These are phyloP conservation scores for Diaprepes abbreviatus DNA, from an alignment of 2,888 invertebrate species.

Conservation along the genomic window DNA sequence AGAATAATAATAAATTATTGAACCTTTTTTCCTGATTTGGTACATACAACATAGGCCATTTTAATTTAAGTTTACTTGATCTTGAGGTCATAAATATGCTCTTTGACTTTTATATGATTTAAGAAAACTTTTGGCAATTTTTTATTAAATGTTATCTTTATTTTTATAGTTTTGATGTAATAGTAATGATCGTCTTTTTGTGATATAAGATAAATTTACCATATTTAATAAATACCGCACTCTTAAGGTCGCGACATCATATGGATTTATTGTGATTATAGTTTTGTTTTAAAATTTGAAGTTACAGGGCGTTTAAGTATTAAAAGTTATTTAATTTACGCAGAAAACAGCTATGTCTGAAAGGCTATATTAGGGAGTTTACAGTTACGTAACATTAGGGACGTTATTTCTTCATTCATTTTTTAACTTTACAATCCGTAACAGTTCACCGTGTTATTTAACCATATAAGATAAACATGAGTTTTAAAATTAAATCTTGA, in stretches of 20 bases:
- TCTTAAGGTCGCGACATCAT: constrained; percentile 19
- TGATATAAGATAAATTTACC: constrained; percentile 28
- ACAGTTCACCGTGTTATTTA: no score
- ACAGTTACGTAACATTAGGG: background rate
- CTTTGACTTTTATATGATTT: constrained; percentile 33
- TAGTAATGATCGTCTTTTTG: constrained; percentile 23
- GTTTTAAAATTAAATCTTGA: no score
- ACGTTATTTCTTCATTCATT: no score
- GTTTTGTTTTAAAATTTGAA: background rate
- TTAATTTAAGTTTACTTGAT: constrained; percentile 12
- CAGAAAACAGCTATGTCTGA: no score
- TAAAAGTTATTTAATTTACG: no score
- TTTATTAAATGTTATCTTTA: constrained; percentile 24
- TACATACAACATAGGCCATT: constrained; percentile 3
- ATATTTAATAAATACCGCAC: constrained; percentile 18
- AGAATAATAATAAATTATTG: background rate
- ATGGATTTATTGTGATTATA: constrained; percentile 14
- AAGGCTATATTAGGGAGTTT: no score
- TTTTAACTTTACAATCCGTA: no score
- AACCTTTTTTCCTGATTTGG: constrained; percentile 3
- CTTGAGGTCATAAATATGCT: constrained; percentile 30
- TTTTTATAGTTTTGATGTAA: constrained; percentile 24
- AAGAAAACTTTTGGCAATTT: constrained; percentile 28
- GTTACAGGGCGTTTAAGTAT: constrained; percentile 19
- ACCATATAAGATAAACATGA: no score